Conservation (phyloP, 1,140 invertebrate species). For the Venturia canescens region DNA sequence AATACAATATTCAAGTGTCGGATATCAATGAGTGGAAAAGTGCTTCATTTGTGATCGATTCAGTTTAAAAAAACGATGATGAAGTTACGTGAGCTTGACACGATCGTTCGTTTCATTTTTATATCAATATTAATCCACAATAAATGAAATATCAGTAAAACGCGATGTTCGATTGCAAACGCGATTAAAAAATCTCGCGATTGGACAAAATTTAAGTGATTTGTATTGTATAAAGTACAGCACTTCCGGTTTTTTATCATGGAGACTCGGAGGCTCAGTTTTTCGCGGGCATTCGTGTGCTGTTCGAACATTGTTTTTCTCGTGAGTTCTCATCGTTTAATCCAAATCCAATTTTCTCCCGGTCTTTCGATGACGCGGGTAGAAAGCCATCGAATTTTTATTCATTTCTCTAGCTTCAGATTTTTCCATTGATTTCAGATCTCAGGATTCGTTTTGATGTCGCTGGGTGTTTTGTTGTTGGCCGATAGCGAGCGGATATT, state of each 20-base stretch:
- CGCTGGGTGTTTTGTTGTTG: conserved; percentile 83
- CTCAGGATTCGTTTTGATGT: conserved; percentile 83
- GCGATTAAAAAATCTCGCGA: no score
- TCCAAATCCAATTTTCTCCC: no score
- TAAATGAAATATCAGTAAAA: neutral
- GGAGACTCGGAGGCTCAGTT: conserved; percentile 53
- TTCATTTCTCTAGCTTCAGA: conserved; percentile 29
- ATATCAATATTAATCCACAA: neutral
- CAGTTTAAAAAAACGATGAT: neutral
- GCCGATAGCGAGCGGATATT: conserved; percentile 83
- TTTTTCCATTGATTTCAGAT: conserved; percentile 76
- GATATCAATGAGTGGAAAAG: neutral
- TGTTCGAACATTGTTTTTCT: conserved; percentile 73
- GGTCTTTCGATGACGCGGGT: no score
- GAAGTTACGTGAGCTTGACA: conserved; percentile 4
- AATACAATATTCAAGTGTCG: neutral
- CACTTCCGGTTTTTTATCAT: neutral
- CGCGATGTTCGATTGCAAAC: neutral
- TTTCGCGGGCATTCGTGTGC: conserved; percentile 70
- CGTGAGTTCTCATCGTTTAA: conserved; percentile 62
- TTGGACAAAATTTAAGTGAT: neutral
- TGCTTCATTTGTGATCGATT: conserved; percentile 4
- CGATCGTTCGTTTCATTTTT: neutral
- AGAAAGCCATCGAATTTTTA: conserved; percentile 6
- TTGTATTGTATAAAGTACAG: neutral